Evolutionary conservation across 2,113 vertebrate genomes (phyloP).

Genomic region (Pelvicachromis taeniatus): DNA sequence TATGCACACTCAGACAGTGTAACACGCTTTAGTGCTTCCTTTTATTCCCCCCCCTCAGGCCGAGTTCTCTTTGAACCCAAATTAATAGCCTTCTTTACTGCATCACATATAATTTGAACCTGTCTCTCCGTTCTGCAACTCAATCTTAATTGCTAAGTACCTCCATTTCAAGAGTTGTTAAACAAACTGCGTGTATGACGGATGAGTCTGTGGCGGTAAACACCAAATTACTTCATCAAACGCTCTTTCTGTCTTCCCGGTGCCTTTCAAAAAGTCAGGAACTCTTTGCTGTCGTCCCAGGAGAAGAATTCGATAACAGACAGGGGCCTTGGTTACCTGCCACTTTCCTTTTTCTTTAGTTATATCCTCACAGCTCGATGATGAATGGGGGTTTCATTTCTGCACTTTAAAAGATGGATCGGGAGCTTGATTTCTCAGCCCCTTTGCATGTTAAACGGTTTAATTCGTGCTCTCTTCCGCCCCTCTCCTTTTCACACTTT

Average conservation of each 20-base stretch:
- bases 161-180: slow-evolving; percentile 64
- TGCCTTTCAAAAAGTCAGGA: slow-evolving; percentile 24
- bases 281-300: slow-evolving; percentile 4
- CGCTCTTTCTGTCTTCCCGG: not conserved
- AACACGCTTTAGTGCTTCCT: not conserved
- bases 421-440: slow-evolving; percentile 40
- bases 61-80: slow-evolving; percentile 49
- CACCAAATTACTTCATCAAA: slow-evolving; percentile 42
- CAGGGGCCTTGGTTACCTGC: slow-evolving; percentile 14
- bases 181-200: slow-evolving; percentile 34
- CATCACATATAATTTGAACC: slow-evolving; percentile 52
- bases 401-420: slow-evolving; percentile 75
- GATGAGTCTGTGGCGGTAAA: slow-evolving; percentile 54
- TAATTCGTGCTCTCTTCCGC: not conserved
- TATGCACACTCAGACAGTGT: not conserved
- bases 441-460: slow-evolving; percentile 10
- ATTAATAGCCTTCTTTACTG: slow-evolving; percentile 58
- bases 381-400: slow-evolving; percentile 66
- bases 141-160: slow-evolving; percentile 55
- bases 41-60: slow-evolving; percentile 14
- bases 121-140: slow-evolving; percentile 31
- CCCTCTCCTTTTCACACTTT: not conserved
- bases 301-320: slow-evolving; percentile 14
- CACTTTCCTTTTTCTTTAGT: slow-evolving; percentile 23
- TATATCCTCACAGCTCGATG: slow-evolving; percentile 10